phyloP scores from a whole-genome alignment of 2,113 vertebrate species.

The Crocuta crocuta region DNA sequence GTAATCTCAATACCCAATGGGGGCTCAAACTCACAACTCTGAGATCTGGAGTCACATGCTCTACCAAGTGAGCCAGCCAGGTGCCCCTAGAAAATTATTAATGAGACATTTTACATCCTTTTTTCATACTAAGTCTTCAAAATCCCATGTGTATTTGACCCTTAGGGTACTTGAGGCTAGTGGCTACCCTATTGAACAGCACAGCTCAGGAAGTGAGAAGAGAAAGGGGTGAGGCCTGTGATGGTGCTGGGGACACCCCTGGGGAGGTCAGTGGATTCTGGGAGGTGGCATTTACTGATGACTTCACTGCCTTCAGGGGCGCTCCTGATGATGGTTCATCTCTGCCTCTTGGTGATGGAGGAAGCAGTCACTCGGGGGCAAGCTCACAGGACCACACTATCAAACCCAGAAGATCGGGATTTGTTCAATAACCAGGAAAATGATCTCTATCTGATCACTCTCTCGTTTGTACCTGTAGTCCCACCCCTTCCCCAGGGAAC shows the following conservation, averaged over 20 bases:
- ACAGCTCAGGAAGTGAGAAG: neutral
- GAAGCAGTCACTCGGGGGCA: neutral
- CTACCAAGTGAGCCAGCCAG: neutral
- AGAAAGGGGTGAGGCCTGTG: neutral
- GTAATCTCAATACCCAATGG: neutral
- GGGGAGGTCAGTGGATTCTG: neutral
- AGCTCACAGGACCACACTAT: neutral
- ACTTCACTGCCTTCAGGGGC: neutral
- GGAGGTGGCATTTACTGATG: neutral
- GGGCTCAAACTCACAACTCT: neutral
- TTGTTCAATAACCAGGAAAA: neutral
- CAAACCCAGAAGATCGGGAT: neutral
- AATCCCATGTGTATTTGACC: neutral
- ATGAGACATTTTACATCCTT: neutral
- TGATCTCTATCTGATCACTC: neutral
- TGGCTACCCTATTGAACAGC: neutral
- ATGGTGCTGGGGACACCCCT: neutral
- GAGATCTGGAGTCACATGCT: neutral
- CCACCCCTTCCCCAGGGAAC: neutral
- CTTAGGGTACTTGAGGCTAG: neutral
- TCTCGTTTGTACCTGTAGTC: fast-evolving
- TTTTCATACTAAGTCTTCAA: neutral
- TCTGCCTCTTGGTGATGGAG: neutral
- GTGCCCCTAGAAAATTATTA: neutral
- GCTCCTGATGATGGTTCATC: neutral